Conservation (phyloP, 2,797 vertebrate genomes). For the Tenualosa ilisha region DNA sequence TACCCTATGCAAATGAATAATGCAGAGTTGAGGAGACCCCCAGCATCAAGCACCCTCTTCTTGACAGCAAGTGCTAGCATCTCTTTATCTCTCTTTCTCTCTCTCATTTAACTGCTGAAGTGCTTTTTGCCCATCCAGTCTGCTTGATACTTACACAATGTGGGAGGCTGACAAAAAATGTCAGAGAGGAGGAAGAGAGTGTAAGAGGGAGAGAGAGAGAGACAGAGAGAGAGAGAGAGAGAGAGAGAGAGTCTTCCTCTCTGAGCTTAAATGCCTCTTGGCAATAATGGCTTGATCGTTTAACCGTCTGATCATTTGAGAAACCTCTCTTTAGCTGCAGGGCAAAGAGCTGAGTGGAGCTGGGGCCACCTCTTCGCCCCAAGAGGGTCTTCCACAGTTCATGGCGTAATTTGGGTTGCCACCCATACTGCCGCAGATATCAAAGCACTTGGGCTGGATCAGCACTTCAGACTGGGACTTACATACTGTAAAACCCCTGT, state of each 20-base stretch:
- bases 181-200: neutral
- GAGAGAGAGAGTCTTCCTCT: slow-evolving; percentile 18
- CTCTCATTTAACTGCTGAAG: neutral
- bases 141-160: slow-evolving; percentile 20
- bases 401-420: slow-evolving; percentile 36
- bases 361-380: slow-evolving; percentile 16
- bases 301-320: slow-evolving; percentile 27
- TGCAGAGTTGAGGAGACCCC: slow-evolving; percentile 19
- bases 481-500: neutral
- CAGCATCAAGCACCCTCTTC: slow-evolving; percentile 26
- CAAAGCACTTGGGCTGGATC: slow-evolving; percentile 21
- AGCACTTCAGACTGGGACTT: slow-evolving; percentile 34
- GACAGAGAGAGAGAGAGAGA: slow-evolving; percentile 1
- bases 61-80: slow-evolving; percentile 21
- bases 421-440: slow-evolving; percentile 13
- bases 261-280: slow-evolving; percentile 32
- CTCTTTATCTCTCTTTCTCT: neutral
- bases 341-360: neutral
- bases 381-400: slow-evolving; percentile 24
- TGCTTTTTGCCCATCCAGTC: slow-evolving; percentile 13
- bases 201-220: neutral
- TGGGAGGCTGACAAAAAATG: neutral
- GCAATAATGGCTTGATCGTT: slow-evolving; percentile 32
- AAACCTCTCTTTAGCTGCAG: slow-evolving; percentile 25
- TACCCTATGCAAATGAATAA: slow-evolving; percentile 32